Evolutionary conservation across 1,140 invertebrate genomes (phyloP).

Genomic region (Drosophila triauraria): DNA sequence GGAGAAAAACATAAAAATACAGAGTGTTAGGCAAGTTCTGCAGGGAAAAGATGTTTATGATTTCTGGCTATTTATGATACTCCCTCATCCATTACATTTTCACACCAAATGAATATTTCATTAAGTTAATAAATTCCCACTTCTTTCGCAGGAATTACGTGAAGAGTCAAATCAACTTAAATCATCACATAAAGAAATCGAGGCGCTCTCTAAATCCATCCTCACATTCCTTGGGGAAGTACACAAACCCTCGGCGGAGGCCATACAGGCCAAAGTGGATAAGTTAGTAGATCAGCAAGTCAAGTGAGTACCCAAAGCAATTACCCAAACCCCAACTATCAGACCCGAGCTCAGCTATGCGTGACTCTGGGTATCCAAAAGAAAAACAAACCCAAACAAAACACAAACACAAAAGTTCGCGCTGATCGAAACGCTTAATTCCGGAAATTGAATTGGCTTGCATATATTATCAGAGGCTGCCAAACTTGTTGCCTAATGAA

Average conservation of each 20-base stretch:
- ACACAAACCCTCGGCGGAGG: constrained; percentile 86
- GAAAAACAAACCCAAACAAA: constrained; percentile 18
- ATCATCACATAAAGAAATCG: constrained; percentile 86
- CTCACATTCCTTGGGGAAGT: constrained; percentile 87
- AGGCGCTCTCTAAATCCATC: constrained; percentile 86
- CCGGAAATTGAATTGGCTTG: constrained; percentile 71
- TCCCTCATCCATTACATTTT: neutral
- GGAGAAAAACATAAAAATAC: constrained; percentile 8
- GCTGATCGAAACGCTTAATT: constrained; percentile 46
- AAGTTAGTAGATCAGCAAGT: constrained; percentile 86
- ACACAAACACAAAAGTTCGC: constrained; percentile 23
- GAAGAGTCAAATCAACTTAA: constrained; percentile 87
- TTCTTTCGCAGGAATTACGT: constrained; percentile 86
- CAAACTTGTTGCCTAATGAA: constrained; percentile 62
- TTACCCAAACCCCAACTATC: constrained; percentile 13
- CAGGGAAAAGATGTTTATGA: neutral
- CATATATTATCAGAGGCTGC: constrained; percentile 48
- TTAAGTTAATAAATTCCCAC: constrained; percentile 14
- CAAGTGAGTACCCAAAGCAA: constrained; percentile 86
- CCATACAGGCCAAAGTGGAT: constrained; percentile 87
- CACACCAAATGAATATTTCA: neutral
- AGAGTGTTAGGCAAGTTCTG: neutral
- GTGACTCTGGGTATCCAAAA: constrained; percentile 39
- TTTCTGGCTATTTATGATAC: neutral
- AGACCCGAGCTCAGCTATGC: constrained; percentile 45